Conservation (phyloP, 2,797 vertebrate species). For the Sebastes taczanowskii region DNA sequence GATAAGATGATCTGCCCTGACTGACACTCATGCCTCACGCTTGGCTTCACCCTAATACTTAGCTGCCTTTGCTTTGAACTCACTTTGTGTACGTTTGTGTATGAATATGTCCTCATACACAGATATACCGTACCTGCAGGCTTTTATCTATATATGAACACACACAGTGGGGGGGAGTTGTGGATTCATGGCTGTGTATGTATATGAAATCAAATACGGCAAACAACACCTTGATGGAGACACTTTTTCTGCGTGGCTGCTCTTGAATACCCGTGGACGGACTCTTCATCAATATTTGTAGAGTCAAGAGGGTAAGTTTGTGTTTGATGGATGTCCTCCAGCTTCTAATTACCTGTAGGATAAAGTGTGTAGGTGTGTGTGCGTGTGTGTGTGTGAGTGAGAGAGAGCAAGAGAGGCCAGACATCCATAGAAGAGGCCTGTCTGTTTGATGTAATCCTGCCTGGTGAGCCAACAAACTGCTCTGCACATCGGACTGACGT, state of each 20-base stretch:
- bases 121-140: constrained; percentile 2
- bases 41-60: constrained; percentile 53
- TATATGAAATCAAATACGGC: constrained; percentile 33
- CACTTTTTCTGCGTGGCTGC: constrained; percentile 44
- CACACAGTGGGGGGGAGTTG: not conserved
- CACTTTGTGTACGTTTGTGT: constrained; percentile 17
- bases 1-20: constrained; percentile 51
- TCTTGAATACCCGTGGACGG: constrained; percentile 44
- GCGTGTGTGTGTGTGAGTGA: constrained; percentile 9
- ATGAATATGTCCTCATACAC: not conserved
- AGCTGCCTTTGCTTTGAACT: constrained; percentile 60
- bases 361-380: constrained; percentile 46
- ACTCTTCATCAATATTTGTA: constrained; percentile 76
- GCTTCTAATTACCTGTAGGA: constrained; percentile 67
- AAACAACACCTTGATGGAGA: constrained; percentile 42
- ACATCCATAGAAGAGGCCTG: constrained; percentile 64
- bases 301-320: constrained; percentile 64
- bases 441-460: constrained; percentile 77
- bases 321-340: constrained; percentile 71
- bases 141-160: constrained; percentile 12
- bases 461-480: constrained; percentile 67
- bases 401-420: constrained; percentile 43
- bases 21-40: constrained; percentile 57
- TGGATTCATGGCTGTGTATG: constrained; percentile 20
- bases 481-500: constrained; percentile 75